Base-by-base conservation (phyloP, 2,888 invertebrate species). In the Drosophila merina region DNA sequence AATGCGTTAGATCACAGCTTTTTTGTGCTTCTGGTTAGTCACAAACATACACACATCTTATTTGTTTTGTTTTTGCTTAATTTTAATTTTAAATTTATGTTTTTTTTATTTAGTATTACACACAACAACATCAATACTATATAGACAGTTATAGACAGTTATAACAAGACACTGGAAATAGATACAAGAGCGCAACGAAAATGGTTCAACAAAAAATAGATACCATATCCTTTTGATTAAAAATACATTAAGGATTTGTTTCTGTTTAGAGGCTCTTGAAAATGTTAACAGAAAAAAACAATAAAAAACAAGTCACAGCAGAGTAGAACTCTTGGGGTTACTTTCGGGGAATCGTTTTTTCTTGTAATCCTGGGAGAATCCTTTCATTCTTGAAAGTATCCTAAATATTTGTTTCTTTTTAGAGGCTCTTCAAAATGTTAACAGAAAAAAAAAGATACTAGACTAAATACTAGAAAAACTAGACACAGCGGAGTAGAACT, bases 41-140 rank as follows among this genome's bases (percentile, higher is more conserved):
- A 36, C 36, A 36, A n/a, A n/a, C 36, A n/a, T 36, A 36, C 36
- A 36, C 36, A 36, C 36, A 36, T 10, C n/a, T 0, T 33, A 10
- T 33, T 33, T 33, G n/a, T 33, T 10, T 10, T 33, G 0, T n/a
- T n/a, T 36, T 12, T n/a, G 4, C n/a, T 36, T 42, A 59, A 33
- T 47, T 38, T 68, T 49, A 52, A 48, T 69, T n/a, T 59, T 56
- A 67, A 59, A 54, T 44, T 69, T 38, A 47, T 20, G 7, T 45
- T 42, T 31, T 48, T 48, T 51, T 51, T 28, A 25, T 44, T 58
- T 48, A 55, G 44, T 62, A 26, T 70, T 69, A 70, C 72, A 36
- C 63, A 70, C 47, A 55, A 70, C 62, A 70, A 63, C 70, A 72
- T 56, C 64, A 45, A 72, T 70, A 72, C 63, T 47, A 72, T 48